These are phyloP conservation scores for Catagonus wagneri DNA, from an alignment of 2,113 vertebrate species.

Conservation along the genomic window DNA sequence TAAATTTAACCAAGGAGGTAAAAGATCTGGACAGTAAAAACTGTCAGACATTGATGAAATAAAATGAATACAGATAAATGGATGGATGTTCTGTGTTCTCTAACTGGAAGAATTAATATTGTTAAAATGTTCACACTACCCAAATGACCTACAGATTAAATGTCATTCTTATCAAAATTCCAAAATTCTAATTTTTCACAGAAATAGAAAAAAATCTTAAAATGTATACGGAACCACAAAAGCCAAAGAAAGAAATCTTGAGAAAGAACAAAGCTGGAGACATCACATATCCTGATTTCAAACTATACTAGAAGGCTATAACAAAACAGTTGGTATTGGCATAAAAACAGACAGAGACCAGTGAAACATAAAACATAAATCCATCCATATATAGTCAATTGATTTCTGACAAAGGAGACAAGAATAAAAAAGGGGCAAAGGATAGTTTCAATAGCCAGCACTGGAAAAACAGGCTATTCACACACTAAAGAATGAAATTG, in stretches of 20 bases:
- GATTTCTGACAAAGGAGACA: not conserved
- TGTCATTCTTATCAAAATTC: slow-evolving; percentile 28
- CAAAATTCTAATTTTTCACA: slow-evolving; percentile 23
- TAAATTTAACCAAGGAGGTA: not conserved
- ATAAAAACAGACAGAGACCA: slow-evolving; percentile 4
- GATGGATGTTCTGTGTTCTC: not conserved
- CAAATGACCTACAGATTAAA: not conserved
- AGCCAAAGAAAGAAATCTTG: not conserved
- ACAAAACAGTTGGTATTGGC: not conserved
- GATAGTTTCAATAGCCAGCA: not conserved
- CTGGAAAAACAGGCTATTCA: not conserved
- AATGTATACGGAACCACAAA: slow-evolving; percentile 3
- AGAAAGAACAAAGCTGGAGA: not conserved
- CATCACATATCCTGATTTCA: not conserved
- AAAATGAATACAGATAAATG: not conserved
- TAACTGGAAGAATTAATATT: not conserved
- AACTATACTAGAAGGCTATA: slow-evolving; percentile 22
- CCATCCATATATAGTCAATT: not conserved
- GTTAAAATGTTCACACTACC: not conserved
- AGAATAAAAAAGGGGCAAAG: not conserved
- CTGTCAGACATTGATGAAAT: not conserved
- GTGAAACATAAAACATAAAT: not conserved
- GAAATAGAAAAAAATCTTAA: not conserved
- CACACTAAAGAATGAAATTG: not conserved
- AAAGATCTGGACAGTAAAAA: slow-evolving; percentile 13